Evolutionary conservation across 2,113 vertebrate species (phyloP).

Genomic region (Glareola pratincola): DNA sequence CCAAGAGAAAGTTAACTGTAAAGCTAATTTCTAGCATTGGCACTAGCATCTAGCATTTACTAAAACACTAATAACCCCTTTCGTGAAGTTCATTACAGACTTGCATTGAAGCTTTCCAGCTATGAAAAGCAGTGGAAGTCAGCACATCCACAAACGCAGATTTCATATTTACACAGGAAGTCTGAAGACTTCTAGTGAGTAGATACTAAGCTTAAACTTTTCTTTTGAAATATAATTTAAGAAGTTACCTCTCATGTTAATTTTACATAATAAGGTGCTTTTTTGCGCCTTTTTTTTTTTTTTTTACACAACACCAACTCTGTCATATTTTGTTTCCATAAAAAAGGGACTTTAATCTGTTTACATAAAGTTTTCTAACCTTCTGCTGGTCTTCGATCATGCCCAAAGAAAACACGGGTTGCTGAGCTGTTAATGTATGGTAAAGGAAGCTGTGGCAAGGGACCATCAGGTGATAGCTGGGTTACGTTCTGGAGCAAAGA

Average conservation of each 20-base stretch:
- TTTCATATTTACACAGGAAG: not conserved
- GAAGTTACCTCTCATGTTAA: not conserved
- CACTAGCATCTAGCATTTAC: not conserved
- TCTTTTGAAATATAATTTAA: not conserved
- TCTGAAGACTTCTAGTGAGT: not conserved
- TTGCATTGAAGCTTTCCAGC: not conserved
- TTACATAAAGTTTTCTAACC: constrained; percentile 74
- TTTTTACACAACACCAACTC: not conserved
- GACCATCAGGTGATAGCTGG: constrained; percentile 71
- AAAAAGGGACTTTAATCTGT: not conserved
- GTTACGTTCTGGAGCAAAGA: constrained; percentile 77
- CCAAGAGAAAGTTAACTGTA: not conserved
- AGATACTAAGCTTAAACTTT: not conserved
- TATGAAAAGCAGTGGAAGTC: not conserved
- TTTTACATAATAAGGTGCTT: not conserved
- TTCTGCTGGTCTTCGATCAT: constrained; percentile 90
- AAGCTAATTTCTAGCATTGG: not conserved
- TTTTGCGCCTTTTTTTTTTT: not conserved
- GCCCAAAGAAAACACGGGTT: constrained; percentile 94
- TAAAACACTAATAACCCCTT: not conserved
- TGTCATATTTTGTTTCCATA: not conserved
- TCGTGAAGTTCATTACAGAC: not conserved
- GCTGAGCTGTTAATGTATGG: constrained; percentile 89
- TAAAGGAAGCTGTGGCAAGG: constrained; percentile 89
- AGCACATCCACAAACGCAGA: not conserved